Conservation (phyloP, 2,888 invertebrate genomes). For the Erebia epiphron region DNA sequence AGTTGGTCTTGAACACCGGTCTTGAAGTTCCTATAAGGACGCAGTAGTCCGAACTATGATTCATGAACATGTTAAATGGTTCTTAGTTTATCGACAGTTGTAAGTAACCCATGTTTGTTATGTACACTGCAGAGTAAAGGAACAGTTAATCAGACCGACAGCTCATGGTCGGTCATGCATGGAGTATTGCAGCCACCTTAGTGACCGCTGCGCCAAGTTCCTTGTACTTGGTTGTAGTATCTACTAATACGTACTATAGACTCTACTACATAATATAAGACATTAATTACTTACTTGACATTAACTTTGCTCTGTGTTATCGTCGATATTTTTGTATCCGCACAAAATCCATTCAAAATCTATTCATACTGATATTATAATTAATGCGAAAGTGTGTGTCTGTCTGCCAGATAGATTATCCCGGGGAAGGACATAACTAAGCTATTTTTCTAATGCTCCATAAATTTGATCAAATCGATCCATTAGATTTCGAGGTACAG, state of each 20-base stretch:
- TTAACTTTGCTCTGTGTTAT: neutral
- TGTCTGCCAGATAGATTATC: too few relatives aligned
- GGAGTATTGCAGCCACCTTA: constrained; percentile 11
- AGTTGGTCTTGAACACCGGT: neutral
- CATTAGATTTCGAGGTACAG: neutral
- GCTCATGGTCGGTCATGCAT: constrained; percentile 18
- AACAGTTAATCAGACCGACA: constrained; percentile 16
- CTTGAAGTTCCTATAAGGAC: neutral
- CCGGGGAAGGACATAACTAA: too few relatives aligned
- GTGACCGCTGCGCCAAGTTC: constrained; percentile 7
- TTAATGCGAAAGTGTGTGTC: too few relatives aligned
- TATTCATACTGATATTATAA: too few relatives aligned
- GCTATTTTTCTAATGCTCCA: too few relatives aligned
- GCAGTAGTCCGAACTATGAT: neutral
- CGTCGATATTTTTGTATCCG: too few relatives aligned
- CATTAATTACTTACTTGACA: neutral
- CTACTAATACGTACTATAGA: neutral
- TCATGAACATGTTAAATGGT: neutral
- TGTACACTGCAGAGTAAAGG: neutral
- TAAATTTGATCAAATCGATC: too few relatives aligned
- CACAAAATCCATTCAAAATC: too few relatives aligned
- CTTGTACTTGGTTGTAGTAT: neutral
- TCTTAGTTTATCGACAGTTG: constrained; percentile 1
- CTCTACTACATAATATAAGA: too few relatives aligned
- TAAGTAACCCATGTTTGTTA: neutral